Percentiles rank a stretch among this genome's conserved stretches.
Conservation (phyloP, 2,113 vertebrate species). For the Ciconia maguari region DNA sequence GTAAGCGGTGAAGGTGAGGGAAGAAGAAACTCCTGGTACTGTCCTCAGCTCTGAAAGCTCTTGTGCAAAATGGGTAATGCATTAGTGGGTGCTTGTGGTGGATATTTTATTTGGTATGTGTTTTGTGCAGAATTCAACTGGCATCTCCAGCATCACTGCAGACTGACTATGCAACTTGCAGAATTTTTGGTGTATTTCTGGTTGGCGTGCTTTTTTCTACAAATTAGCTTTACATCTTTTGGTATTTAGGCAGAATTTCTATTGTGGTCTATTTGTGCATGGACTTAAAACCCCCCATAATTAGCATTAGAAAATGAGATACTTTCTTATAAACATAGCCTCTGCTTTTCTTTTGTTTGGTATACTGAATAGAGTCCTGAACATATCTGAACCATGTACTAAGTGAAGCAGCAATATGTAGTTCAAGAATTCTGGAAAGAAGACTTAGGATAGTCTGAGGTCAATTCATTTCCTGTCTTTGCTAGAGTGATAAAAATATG, state of each 20-base stretch:
- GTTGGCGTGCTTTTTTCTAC: neutral
- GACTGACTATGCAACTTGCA: fast-evolving
- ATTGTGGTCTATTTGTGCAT: neutral
- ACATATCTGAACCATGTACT: neutral
- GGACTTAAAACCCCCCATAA: neutral
- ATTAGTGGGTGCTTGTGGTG: neutral
- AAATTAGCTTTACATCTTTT: neutral
- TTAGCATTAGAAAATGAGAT: neutral
- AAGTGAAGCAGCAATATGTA: neutral
- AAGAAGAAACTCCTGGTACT: neutral
- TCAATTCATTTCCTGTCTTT: neutral
- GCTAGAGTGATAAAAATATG: neutral
- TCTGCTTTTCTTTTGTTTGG: neutral
- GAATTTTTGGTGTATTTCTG: neutral
- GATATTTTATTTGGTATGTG: neutral
- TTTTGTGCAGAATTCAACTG: neutral
- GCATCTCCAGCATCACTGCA: neutral
- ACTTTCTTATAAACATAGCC: neutral
- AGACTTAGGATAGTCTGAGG: neutral
- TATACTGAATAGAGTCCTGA: neutral
- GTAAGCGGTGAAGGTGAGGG: neutral
- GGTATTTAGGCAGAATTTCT: neutral
- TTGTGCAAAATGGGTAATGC: neutral
- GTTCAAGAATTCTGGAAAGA: neutral
- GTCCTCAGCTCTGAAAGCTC: neutral